A percentile compares a stretch with the other conserved stretches of the same genome.
Evolutionary conservation across 2,888 invertebrate species (phyloP).

Genomic region (Osmoderma eremita): DNA sequence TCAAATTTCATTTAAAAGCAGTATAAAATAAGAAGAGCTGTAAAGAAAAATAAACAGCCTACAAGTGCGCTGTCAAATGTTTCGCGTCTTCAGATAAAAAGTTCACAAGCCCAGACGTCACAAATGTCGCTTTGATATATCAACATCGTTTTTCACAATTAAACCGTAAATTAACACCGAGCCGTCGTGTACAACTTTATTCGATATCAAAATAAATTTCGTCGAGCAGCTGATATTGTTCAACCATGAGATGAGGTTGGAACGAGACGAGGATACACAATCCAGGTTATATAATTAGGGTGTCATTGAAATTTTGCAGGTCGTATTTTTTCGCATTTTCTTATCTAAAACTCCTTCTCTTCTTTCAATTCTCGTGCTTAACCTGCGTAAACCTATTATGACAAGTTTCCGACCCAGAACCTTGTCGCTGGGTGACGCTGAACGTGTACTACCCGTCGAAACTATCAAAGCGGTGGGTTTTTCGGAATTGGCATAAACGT

Average conservation of each 20-base stretch:
- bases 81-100: conserved; percentile 31
- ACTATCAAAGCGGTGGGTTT: conserved; percentile 18
- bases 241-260: conserved; percentile 29
- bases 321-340: too few species aligned
- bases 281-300: background rate
- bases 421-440: background rate
- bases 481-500: conserved; percentile 32
- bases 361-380: background rate
- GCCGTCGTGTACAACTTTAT: conserved; percentile 19
- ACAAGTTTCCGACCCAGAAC: conserved; percentile 1
- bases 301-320: background rate
- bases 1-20: too few species aligned
- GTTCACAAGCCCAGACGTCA: conserved; percentile 15
- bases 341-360: too few species aligned
- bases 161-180: conserved; percentile 41
- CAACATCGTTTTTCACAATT: conserved; percentile 59
- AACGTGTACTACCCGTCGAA: conserved; percentile 13
- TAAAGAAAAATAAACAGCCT: background rate
- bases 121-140: conserved; percentile 53
- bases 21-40: too few species aligned
- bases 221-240: conserved; percentile 5
- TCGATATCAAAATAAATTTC: conserved; percentile 27
- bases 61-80: conserved; percentile 17
- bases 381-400: conserved; percentile 9
- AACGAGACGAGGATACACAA: background rate